These are phyloP conservation scores for Astropecten irregularis DNA, from an alignment of 53 echinoderm and acorn worm species.

Conservation along the genomic window DNA sequence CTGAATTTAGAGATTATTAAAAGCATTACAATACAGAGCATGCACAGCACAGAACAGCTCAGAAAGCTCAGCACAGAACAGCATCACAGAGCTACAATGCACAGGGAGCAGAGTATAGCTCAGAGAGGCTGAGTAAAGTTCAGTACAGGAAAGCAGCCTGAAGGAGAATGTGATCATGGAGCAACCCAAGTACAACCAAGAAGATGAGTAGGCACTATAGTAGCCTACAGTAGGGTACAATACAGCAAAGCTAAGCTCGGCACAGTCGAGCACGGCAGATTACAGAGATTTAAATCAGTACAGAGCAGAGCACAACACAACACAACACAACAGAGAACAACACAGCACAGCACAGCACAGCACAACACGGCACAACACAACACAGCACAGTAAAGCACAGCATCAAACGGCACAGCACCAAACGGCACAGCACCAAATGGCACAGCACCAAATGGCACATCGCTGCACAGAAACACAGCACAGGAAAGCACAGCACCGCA, in stretches of 20 bases:
- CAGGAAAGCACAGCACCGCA: slow-evolving; percentile 7
- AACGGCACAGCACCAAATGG: neutral
- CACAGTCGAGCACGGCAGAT: neutral
- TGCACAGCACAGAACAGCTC: too few species aligned
- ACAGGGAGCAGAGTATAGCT: neutral
- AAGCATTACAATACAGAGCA: too few species aligned
- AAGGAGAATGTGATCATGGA: neutral
- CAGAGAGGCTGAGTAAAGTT: neutral
- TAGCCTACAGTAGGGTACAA: neutral
- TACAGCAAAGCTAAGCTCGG: neutral
- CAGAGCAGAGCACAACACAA: neutral
- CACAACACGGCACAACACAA: neutral
- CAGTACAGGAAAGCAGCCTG: neutral
- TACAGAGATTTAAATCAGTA: neutral
- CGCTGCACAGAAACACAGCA: neutral
- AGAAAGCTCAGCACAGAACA: neutral
- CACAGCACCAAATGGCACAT: neutral
- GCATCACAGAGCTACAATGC: neutral
- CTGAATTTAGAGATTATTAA: too few species aligned
- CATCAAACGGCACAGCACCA: neutral
- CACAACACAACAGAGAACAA: neutral
- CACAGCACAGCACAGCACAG: slow-evolving; percentile 2
- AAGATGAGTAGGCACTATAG: too few species aligned
- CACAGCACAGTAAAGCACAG: slow-evolving; percentile 18
- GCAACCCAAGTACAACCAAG: neutral